Conservation (phyloP, 1,140 invertebrate species). For the Drosophila auraria region DNA sequence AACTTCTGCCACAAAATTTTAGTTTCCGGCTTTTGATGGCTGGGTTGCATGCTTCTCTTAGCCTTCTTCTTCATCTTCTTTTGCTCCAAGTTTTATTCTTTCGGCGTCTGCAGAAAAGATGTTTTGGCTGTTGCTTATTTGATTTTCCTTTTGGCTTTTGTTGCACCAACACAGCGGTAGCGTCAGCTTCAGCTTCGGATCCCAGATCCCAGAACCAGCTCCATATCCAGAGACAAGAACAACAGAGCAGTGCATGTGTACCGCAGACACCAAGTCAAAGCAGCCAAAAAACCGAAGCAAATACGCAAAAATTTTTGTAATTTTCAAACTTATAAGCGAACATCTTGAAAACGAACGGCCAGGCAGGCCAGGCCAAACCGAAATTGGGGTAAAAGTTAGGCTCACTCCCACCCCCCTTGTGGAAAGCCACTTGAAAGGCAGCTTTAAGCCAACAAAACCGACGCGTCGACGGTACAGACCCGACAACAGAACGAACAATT, state of each 20-base stretch:
- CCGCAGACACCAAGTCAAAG: conserved; percentile 53
- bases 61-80: conserved; percentile 28
- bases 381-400: conserved; percentile 10
- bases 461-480: conserved; percentile 7
- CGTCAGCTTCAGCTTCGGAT: neutral
- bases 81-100: conserved; percentile 48
- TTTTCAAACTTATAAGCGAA: conserved; percentile 66
- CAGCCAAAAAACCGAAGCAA: conserved; percentile 42
- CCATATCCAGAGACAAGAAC: conserved; percentile 30
- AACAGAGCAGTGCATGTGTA: conserved; percentile 51
- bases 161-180: conserved; percentile 46
- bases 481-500: conserved; percentile 40
- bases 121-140: conserved; percentile 78
- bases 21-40: conserved; percentile 81
- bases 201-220: neutral
- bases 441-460: conserved; percentile 49
- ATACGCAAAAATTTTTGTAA: conserved; percentile 66
- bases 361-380: conserved; percentile 16
- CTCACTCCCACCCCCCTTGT: neutral
- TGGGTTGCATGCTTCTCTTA: conserved; percentile 47
- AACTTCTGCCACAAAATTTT: conserved; percentile 79
- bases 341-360: conserved; percentile 41
- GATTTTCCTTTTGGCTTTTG: conserved; percentile 69
- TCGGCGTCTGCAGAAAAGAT: conserved; percentile 56
- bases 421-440: conserved; percentile 50